A percentile compares a stretch with the other conserved stretches of the same genome.
These are phyloP conservation scores for Myzus persicae DNA, from an alignment of 1,140 invertebrate species.

Conservation along the genomic window DNA sequence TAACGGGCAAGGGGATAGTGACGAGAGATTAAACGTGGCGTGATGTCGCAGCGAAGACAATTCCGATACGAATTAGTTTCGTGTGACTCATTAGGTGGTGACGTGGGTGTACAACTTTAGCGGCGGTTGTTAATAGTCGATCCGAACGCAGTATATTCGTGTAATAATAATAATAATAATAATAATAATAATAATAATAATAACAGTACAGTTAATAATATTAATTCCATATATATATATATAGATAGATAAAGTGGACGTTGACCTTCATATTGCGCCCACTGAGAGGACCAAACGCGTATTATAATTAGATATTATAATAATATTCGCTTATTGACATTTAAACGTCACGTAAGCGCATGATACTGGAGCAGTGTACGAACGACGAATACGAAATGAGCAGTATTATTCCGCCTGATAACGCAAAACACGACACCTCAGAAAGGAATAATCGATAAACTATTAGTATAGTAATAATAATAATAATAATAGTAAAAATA, in stretches of 20 bases:
- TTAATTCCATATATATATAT: not conserved
- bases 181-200: too few relatives aligned
- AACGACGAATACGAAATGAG: not conserved
- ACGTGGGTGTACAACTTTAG: not conserved
- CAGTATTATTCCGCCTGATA: not conserved
- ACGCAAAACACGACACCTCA: not conserved
- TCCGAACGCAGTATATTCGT: not conserved
- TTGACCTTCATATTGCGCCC: not conserved
- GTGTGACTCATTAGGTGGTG: not conserved
- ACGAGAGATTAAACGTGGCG: not conserved
- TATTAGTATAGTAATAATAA: not conserved
- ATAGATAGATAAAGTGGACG: not conserved
- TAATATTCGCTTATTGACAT: not conserved
- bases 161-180: too few relatives aligned
- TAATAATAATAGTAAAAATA: not conserved
- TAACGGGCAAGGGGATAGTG: not conserved
- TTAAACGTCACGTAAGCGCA: not conserved
- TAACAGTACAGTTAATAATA: too few relatives aligned
- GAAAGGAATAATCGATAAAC: not conserved
- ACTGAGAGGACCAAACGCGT: not conserved
- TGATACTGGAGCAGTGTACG: not conserved
- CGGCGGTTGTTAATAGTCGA: not conserved
- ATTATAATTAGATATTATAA: conserved; percentile 7
- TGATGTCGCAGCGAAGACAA: not conserved
- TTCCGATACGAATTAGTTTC: conserved; percentile 13